These are phyloP conservation scores for Ips nitidus DNA, from an alignment of 1,140 invertebrate species.

Conservation along the genomic window DNA sequence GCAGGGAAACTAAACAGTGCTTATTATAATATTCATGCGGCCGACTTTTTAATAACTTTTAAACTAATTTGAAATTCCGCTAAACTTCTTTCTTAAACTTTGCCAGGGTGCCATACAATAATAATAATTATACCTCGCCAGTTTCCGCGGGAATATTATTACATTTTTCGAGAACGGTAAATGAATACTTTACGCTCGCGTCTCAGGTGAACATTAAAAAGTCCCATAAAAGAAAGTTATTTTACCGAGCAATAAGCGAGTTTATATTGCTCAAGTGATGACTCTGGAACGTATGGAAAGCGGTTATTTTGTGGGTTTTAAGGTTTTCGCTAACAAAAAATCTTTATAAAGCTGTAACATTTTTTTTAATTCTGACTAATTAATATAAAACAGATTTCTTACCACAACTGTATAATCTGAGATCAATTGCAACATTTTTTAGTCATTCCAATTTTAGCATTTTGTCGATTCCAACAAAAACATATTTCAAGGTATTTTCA, in stretches of 20 bases:
- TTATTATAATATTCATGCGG: conserved; percentile 29
- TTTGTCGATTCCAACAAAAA: no score
- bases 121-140: conserved; percentile 16
- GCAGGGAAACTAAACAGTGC: conserved; percentile 24
- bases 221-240: conserved; percentile 17
- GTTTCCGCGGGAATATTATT: conserved; percentile 15
- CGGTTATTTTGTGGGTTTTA: no score
- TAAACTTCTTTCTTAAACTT: conserved; percentile 27
- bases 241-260: conserved; percentile 6
- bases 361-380: no score
- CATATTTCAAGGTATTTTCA: no score
- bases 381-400: no score
- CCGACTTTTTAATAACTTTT: conserved; percentile 29
- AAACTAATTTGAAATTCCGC: conserved; percentile 32
- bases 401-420: no score
- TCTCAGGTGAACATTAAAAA: conserved; percentile 24
- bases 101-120: conserved; percentile 23
- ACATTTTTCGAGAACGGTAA: conserved; percentile 21
- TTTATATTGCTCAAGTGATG: conserved; percentile 9
- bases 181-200: conserved; percentile 12
- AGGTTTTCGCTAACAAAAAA: no score
- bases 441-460: no score
- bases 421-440: no score
- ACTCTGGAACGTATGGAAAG: not conserved
- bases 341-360: no score